Conservation (phyloP, 2,797 vertebrate species). For the Sebastes cheni region DNA sequence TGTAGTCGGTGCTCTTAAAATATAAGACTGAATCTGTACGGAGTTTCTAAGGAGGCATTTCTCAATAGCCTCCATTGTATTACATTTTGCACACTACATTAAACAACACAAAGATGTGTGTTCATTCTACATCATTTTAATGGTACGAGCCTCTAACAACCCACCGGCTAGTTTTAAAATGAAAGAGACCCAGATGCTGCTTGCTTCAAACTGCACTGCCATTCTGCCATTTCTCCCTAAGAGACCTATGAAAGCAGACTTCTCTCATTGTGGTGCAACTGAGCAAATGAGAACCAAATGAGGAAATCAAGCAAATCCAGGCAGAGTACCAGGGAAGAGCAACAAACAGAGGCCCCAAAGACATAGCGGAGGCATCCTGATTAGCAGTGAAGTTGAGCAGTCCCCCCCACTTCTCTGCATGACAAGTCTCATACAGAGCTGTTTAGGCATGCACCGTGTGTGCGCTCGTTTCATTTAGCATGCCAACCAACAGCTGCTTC, state of each 20-base stretch:
- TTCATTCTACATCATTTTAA: constrained; percentile 48
- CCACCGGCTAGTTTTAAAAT: constrained; percentile 49
- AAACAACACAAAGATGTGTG: constrained; percentile 39
- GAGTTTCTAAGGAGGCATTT: constrained; percentile 15
- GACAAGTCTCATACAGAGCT: constrained; percentile 70
- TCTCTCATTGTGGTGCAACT: constrained; percentile 43
- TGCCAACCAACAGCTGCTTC: constrained; percentile 78
- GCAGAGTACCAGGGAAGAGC: constrained; percentile 45
- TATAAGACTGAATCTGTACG: neutral
- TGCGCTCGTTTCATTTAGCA: constrained; percentile 68
- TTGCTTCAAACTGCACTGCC: constrained; percentile 37
- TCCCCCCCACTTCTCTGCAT: constrained; percentile 65
- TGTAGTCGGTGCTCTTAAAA: neutral
- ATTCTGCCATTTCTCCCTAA: constrained; percentile 37
- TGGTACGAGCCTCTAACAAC: constrained; percentile 31
- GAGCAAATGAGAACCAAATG: constrained; percentile 73
- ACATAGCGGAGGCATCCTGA: constrained; percentile 61
- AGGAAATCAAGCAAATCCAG: constrained; percentile 63
- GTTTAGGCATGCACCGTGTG: constrained; percentile 67
- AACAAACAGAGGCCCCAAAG: constrained; percentile 64
- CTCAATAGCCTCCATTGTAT: constrained; percentile 14
- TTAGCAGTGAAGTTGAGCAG: constrained; percentile 69
- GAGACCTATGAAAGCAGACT: constrained; percentile 47
- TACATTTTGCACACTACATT: constrained; percentile 46
- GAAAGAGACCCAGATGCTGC: constrained; percentile 54